A percentile compares a stretch with the other conserved stretches of the same genome.
Conservation (phyloP, 2,888 invertebrate genomes). For the Limenitis camilla region DNA sequence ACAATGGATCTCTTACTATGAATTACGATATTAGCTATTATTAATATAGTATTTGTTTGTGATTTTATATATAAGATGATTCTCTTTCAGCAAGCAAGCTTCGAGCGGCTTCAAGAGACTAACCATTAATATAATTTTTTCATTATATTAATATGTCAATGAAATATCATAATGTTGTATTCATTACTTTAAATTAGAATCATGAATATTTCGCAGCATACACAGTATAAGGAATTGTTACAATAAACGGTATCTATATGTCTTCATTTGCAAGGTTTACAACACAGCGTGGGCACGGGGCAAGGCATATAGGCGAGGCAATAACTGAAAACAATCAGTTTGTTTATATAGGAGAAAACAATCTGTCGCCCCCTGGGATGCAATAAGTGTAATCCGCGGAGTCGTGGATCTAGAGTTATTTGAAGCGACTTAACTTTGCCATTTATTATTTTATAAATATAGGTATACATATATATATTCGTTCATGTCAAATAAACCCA, state of each 20-base stretch:
- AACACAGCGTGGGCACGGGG: conserved; percentile 10
- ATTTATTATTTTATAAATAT: not conserved
- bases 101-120: no score
- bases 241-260: conserved; percentile 28
- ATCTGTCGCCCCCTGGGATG: conserved; percentile 56
- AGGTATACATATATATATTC: not conserved
- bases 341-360: conserved; percentile 62
- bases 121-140: no score
- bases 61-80: no score
- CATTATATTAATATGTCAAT: no score
- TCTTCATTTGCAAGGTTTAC: conserved; percentile 31
- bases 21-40: no score
- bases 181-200: no score
- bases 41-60: no score
- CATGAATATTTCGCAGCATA: no score
- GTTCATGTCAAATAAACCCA: no score
- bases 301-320: conserved; percentile 37
- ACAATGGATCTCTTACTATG: no score
- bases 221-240: not conserved
- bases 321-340: conserved; percentile 56
- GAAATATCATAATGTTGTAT: no score
- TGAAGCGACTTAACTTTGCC: conserved; percentile 10
- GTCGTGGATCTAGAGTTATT: conserved; percentile 8
- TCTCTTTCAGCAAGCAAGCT: no score
- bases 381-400: conserved; percentile 63